Base-by-base conservation (phyloP, 2,797 vertebrate species). In the Esox masquinongy region DNA sequence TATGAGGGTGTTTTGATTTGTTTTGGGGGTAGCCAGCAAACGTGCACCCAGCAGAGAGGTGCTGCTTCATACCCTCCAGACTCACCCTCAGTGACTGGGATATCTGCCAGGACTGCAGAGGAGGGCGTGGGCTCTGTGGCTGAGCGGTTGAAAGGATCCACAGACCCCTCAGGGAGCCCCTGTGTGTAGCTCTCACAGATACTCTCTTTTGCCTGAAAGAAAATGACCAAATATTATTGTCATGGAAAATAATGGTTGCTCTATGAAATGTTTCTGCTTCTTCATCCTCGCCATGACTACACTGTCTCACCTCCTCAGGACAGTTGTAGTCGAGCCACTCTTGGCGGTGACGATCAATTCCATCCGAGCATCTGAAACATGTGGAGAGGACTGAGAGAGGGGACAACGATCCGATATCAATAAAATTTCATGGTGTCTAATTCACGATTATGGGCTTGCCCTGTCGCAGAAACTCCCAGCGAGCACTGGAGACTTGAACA, bases 311-410 rank as follows among this genome's bases (percentile, higher is more conserved):
- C 96, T 97, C 91, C 75, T 95, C 95, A 17, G 92, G 93, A 15
- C 97, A 99, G 90, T 95, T 95, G 0, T 96, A 96, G 71, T 96
- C 91, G 63, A 98, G 72, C 98, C 98, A 99, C 85, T 99, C 98
- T 82, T 98, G 95, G 14, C 97, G 94, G 69, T 97, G 92, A 0
- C 98, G 91, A 79, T 99, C 96, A 29, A 97, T 96, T 7, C 98
- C 97, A 7, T 96, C 96, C 73, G 98, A 99, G 69, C 98, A 99
- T 75, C 98, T 99, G 88, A 1, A 83, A 89, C 72, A 85, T 36
- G 1, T n/a, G 70, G n/a, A 79, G 56, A 36, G 75, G 64, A 81
- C 66, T 82, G 43, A 85, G 77, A 77, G 6, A 31, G 71, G 29
- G 2, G n/a, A 49, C 43, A 70, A 70, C 39, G 24, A 26, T 49